Evolutionary conservation across 2,888 invertebrate genomes (phyloP).

Genomic region (Napeogenes inachia): DNA sequence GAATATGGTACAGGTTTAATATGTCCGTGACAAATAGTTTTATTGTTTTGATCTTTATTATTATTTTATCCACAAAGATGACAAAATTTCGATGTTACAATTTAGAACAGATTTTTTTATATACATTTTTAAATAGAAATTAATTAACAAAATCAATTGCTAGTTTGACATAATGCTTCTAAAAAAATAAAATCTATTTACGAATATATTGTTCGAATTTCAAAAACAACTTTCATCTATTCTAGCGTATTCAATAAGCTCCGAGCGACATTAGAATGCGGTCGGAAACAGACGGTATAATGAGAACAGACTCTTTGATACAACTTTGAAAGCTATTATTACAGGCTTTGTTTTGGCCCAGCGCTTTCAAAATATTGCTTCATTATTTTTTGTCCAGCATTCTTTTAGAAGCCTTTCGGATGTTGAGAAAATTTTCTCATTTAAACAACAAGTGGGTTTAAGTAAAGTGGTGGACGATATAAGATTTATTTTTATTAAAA

Average conservation of each 20-base stretch:
- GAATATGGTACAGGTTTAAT: too few species aligned
- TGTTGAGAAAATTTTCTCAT: conserved; percentile 46
- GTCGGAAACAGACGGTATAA: conserved; percentile 9
- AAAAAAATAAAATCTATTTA: too few species aligned
- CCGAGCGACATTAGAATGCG: conserved; percentile 2
- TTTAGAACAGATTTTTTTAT: too few species aligned
- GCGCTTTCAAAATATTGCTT: conserved; percentile 55
- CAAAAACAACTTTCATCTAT: background rate
- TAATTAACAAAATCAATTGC: too few species aligned
- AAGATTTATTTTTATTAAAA: conserved; percentile 14
- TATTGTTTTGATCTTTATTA: too few species aligned
- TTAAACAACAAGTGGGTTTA: conserved; percentile 22
- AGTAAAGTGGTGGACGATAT: conserved; percentile 19
- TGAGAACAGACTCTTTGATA: conserved; percentile 34
- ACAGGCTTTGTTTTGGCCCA: conserved; percentile 58
- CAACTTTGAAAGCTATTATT: conserved; percentile 58
- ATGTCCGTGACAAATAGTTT: too few species aligned
- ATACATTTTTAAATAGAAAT: too few species aligned
- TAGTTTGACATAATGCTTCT: too few species aligned
- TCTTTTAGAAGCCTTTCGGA: conserved; percentile 35
- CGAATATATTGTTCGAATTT: background rate
- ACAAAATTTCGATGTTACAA: background rate
- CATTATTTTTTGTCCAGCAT: conserved; percentile 55
- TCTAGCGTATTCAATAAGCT: background rate
- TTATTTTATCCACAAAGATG: background rate